Evolutionary conservation across 2,797 vertebrate genomes (phyloP), one percentile per base, ranked within the genome.

Genomic region (Cossypha polioptera): DNA sequence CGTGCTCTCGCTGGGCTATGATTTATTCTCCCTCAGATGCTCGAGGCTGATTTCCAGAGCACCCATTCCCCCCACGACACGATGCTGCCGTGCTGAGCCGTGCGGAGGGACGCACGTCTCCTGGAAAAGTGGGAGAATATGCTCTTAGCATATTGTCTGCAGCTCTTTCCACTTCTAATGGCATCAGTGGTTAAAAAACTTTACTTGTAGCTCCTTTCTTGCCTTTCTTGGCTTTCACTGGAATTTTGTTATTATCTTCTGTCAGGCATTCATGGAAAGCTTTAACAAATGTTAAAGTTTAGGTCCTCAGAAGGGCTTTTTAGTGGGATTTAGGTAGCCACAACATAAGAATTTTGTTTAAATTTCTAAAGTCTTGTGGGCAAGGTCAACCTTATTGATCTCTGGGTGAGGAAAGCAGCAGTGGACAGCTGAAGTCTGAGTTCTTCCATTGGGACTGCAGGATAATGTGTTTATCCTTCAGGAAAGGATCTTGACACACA

Each of bases 11-110:
- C 82, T 82, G 53, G 53, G 66, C 51, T 62, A 45, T 77, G 93
- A 95, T 94, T 95, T 95, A 95, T 88, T 83, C 69, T 73, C 79
- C 75, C 71, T 86, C 84, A 81, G 78, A 87, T 74, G 58, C 85
- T 33, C 11, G 10, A 90, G 68, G 63, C 40, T 92, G 85, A 86
- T 91, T 88, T 88, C 84, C 69, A 69, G 83, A 87, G 84, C 76
- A 40, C 72, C 76, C 80, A 31, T 78, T 94, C 54, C 62, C 77
- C 48, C 77, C 40, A 43, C 4, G 1, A n/a, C 5, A 20, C 4
- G 26, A 73, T 5, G 0, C 14, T 38, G 35, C 0, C 2, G 61
- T 9, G 10, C 33, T 5, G 10, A 81, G 28, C 17, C 0, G 5
- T 75, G 57, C 55, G 35, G 51, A 28, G 61, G 61, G 89, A 79